These are phyloP conservation scores for Scylla paramamosain DNA, from an alignment of 1,140 invertebrate genomes.

Conservation along the genomic window DNA sequence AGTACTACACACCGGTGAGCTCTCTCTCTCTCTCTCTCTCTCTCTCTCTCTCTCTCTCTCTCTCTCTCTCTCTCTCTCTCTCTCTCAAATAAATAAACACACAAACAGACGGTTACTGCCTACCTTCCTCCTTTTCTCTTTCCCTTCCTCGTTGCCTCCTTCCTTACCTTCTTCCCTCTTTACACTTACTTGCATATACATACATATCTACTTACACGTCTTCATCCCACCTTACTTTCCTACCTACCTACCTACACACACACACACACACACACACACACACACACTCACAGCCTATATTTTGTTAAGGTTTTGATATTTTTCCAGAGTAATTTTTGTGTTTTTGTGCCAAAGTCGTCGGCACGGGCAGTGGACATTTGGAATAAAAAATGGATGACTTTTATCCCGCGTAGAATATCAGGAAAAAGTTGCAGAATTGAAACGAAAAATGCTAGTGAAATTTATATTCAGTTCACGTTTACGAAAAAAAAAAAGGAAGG, in stretches of 20 bases:
- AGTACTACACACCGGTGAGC: too few relatives aligned
- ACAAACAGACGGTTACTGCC: neutral
- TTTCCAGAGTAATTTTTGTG: conserved; percentile 3
- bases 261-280: conserved; percentile 4
- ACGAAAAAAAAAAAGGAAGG: neutral
- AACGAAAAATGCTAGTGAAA: conserved; percentile 5
- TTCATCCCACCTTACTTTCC: neutral
- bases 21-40: too few relatives aligned
- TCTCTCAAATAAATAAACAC: neutral
- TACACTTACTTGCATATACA: neutral
- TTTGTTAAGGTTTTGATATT: neutral
- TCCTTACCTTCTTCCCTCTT: neutral
- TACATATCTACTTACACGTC: neutral
- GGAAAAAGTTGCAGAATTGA: conserved; percentile 11
- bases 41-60: too few relatives aligned
- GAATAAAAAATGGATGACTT: conserved; percentile 24
- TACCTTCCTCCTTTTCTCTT: neutral
- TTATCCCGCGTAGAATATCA: neutral
- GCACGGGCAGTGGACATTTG: conserved; percentile 17
- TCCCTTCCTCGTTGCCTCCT: neutral
- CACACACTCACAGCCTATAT: neutral
- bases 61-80: neutral
- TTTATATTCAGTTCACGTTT: conserved; percentile 16
- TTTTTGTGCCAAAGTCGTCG: conserved; percentile 21
- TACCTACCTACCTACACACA: neutral